Percentiles rank a stretch among this genome's conserved stretches.
Conservation (phyloP, 1,140 invertebrate genomes). For the Bombus picipes region DNA sequence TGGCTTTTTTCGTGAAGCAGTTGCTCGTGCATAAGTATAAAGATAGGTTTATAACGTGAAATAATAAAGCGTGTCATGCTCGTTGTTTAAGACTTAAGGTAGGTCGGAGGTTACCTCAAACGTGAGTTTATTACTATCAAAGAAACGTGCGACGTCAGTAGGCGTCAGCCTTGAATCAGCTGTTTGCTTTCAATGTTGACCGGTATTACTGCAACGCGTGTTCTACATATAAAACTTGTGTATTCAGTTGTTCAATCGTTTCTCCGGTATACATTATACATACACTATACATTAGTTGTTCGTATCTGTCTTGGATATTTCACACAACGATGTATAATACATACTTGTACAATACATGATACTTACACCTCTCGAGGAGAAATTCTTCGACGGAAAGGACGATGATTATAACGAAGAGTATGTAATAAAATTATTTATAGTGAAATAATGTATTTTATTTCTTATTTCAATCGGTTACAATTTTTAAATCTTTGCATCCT, state of each 20-base stretch:
- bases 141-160: conserved; percentile 36
- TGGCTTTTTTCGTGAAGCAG: not conserved
- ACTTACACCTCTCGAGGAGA: not conserved
- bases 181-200: conserved; percentile 75
- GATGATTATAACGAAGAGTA: not conserved
- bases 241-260: conserved; percentile 44
- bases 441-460: not conserved
- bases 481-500: not conserved
- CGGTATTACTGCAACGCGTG: conserved; percentile 66
- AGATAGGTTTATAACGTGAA: not conserved
- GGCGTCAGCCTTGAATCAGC: conserved; percentile 72
- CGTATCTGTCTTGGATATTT: not conserved
- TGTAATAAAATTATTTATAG: not conserved
- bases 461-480: not conserved
- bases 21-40: too few relatives aligned
- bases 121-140: conserved; percentile 32
- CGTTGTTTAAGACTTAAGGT: conserved; percentile 19
- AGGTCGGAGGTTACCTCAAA: conserved; percentile 46
- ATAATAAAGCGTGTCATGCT: not conserved
- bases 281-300: not conserved
- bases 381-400: not conserved
- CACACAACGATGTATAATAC: not conserved
- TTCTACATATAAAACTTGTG: conserved; percentile 41
- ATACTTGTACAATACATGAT: not conserved
- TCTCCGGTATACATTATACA: not conserved